These are phyloP conservation scores for Zosterops lateralis DNA, from an alignment of 2,113 vertebrate species.

Conservation along the genomic window DNA sequence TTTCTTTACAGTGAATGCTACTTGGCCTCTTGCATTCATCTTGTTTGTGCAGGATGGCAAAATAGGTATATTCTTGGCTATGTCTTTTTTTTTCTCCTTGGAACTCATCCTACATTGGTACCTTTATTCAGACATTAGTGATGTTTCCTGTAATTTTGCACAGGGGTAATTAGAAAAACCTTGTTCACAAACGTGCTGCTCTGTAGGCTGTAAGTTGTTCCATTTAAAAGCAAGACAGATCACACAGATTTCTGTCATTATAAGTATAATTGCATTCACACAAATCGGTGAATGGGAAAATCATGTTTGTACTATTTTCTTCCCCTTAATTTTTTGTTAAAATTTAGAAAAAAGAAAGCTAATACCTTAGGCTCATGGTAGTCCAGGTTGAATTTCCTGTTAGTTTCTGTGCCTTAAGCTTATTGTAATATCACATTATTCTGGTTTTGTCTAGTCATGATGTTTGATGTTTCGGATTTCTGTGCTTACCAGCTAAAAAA, in stretches of 20 bases:
- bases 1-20: neutral
- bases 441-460: neutral
- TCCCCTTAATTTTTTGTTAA: neutral
- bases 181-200: neutral
- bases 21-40: neutral
- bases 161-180: neutral
- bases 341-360: neutral
- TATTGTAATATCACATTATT: neutral
- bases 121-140: neutral
- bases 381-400: constrained; percentile 27
- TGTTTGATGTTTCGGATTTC: neutral
- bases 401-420: constrained; percentile 18
- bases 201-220: neutral
- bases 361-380: neutral
- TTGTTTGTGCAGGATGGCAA: neutral
- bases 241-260: neutral
- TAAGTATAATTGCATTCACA: neutral
- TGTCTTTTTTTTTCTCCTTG: neutral
- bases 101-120: neutral
- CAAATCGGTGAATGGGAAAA: neutral
- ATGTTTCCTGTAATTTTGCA: neutral
- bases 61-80: neutral
- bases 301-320: neutral
- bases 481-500: neutral
- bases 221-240: neutral